Conservation (phyloP, 2,888 invertebrate genomes). For the Tenthredo notha region DNA sequence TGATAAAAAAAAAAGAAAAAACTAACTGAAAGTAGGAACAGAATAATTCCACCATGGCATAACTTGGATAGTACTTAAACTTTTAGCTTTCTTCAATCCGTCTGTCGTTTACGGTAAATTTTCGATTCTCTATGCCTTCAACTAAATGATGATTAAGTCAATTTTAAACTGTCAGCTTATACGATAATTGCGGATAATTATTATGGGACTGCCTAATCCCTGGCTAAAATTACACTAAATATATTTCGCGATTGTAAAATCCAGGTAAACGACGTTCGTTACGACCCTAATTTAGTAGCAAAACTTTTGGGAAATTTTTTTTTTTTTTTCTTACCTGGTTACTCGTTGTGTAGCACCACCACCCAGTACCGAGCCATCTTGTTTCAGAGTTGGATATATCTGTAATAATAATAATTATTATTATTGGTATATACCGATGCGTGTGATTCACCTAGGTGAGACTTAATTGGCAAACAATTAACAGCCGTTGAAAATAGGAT, state of each 20-base stretch:
- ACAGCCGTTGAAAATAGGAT: background rate
- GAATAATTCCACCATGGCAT: background rate
- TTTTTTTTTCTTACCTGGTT: conserved; percentile 70
- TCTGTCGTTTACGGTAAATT: background rate
- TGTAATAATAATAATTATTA: conserved; percentile 57
- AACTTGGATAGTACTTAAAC: background rate
- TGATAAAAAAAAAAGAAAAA: background rate
- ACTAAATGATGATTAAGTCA: background rate
- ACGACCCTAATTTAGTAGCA: background rate
- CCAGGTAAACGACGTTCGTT: background rate
- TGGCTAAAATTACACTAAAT: background rate
- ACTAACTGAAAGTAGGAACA: background rate
- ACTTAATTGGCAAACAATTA: background rate
- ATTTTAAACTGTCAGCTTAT: background rate
- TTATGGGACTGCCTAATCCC: background rate
- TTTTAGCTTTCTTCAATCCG: background rate
- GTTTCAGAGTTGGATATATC: conserved; percentile 75
- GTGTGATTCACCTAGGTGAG: background rate
- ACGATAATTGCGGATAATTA: background rate
- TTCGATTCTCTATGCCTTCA: background rate
- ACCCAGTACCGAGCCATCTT: conserved; percentile 74
- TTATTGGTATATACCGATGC: background rate
- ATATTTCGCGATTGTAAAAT: background rate
- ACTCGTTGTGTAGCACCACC: conserved; percentile 75
- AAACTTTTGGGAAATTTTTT: background rate